A percentile compares a stretch with the other conserved stretches of the same genome.
These are phyloP conservation scores for Ornithoptera alexandrae DNA, from an alignment of 2,888 invertebrate species.

Conservation along the genomic window DNA sequence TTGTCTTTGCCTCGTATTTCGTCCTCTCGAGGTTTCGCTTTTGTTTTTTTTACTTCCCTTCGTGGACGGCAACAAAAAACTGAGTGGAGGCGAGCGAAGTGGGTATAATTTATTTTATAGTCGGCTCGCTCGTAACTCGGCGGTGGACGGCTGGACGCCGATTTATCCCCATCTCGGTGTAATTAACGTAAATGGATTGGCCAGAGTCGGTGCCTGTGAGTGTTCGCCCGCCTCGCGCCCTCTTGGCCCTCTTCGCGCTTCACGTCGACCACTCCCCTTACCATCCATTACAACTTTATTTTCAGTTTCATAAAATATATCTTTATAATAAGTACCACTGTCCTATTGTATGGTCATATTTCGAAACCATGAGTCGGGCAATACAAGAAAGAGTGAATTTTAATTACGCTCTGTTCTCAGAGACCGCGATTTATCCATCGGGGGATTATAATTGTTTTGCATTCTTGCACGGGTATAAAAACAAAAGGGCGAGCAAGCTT, in stretches of 20 bases:
- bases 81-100: constrained; percentile 78
- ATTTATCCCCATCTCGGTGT: constrained; percentile 77
- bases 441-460: constrained; percentile 80
- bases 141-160: constrained; percentile 78
- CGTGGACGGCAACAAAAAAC: constrained; percentile 75
- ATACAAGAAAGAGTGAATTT: constrained; percentile 59
- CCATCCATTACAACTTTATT: constrained; percentile 40
- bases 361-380: constrained; percentile 65
- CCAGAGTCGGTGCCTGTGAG: constrained; percentile 64
- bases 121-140: constrained; percentile 78
- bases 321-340: constrained; percentile 44
- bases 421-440: constrained; percentile 68
- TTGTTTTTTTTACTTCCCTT: constrained; percentile 58
- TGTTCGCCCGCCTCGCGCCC: constrained; percentile 49
- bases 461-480: constrained; percentile 78
- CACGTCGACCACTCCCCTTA: constrained; percentile 43
- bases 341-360: constrained; percentile 63
- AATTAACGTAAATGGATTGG: constrained; percentile 80
- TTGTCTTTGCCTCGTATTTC: constrained; percentile 80
- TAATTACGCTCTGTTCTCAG: constrained; percentile 68
- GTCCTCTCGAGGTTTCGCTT: constrained; percentile 76
- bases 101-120: constrained; percentile 81
- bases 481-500: constrained; percentile 68
- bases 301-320: constrained; percentile 21
- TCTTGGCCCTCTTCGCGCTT: constrained; percentile 39